phyloP scores from a whole-genome alignment of 2,113 vertebrate genomes.

The Nematolebias whitei region DNA sequence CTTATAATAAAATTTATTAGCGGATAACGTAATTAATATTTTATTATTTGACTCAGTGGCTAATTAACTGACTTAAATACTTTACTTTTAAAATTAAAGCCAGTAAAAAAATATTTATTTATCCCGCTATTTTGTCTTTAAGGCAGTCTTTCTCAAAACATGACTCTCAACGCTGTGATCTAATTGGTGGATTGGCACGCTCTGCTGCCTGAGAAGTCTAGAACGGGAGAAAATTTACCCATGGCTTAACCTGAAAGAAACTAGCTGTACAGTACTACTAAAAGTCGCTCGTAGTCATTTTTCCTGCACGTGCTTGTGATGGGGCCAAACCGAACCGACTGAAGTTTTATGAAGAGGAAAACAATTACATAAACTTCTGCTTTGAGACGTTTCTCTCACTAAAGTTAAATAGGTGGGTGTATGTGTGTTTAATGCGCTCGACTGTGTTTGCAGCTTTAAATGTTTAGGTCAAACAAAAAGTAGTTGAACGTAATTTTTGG shows the following conservation, averaged over 20 bases:
- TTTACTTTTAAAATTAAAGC: too few relatives aligned
- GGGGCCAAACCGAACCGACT: not conserved
- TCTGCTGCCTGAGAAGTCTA: not conserved
- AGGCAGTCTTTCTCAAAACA: not conserved
- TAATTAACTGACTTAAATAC: too few relatives aligned
- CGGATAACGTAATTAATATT: too few relatives aligned
- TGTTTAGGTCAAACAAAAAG: too few relatives aligned
- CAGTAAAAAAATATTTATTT: too few relatives aligned
- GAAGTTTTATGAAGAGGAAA: not conserved
- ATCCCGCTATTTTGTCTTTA: not conserved
- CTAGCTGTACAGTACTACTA: not conserved
- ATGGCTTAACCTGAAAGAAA: not conserved
- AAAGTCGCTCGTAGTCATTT: not conserved
- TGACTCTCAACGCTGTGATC: accelerated
- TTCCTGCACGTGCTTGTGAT: slow-evolving; percentile 28
- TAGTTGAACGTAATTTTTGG: too few relatives aligned
- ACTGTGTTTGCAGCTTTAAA: not conserved
- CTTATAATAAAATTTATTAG: not conserved
- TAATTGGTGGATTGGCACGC: slow-evolving; percentile 2
- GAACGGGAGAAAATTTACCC: not conserved
- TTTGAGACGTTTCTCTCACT: not conserved
- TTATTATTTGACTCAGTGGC: too few relatives aligned
- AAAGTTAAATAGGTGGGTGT: slow-evolving; percentile 11
- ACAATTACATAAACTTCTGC: not conserved
- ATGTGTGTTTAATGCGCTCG: not conserved